Base-by-base conservation (phyloP, 1,140 invertebrate genomes). In the Berghia stephanieae region DNA sequence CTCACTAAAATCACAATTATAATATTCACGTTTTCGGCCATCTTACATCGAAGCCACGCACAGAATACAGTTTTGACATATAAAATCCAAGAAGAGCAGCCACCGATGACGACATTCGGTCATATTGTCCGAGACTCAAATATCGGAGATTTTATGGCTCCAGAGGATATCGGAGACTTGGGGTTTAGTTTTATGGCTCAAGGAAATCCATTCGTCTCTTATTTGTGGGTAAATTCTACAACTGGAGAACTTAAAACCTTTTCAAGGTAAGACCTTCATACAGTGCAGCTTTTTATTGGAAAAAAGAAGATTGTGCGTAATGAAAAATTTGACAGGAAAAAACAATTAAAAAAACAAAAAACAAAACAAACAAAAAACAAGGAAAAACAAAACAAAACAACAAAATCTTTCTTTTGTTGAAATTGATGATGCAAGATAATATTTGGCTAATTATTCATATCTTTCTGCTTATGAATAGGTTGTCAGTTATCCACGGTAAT, bases 111-210 rank as follows among this genome's bases (percentile, higher is more conserved):
- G 3, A 38, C 38, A 13, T 63, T 84, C 0, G 84, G 82, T 31
- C 81, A 81, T 70, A 72, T 85, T 13, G 75, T 80, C 24, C 49
- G 72, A 5, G 81, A 81, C 55, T 79, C 81, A 16, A 78, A 80
- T 36, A 75, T 85, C 13, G 69, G 52, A 36, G 76, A 81, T 24
- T 49, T 80, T 27, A 80, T 80, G 13, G 67, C 52, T 0, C 77
- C 78, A 31, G 71, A 67, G 38, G 80, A 82, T 44, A 80, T 83
- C 69, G 34, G 52, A 66, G 79, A 82, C 57, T 60, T 85, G 27
- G 74, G 80, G 24, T 86, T 81, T 71, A 83, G 78, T 27, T 83
- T 86, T 40, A 74, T 85, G n/a, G 80, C 79, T 1, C 79, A 81
- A 69, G 80, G 81, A 18, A 83, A 76, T 38, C 42, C 42, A 21